These are phyloP conservation scores for Papilio polyxenes DNA, from an alignment of 1,140 invertebrate genomes.

Conservation along the genomic window DNA sequence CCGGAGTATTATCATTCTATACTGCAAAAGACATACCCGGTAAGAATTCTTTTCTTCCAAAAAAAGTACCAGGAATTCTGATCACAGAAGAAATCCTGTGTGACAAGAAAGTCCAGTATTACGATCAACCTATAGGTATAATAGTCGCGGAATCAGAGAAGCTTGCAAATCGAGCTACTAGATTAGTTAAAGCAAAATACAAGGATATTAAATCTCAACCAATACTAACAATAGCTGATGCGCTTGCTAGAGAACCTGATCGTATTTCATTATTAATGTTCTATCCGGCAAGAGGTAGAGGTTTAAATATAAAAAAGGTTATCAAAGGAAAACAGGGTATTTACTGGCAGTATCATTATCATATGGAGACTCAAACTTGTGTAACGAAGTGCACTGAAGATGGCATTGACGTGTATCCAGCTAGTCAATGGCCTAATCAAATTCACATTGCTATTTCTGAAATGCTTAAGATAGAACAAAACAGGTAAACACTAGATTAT, in stretches of 20 bases:
- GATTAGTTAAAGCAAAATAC: constrained; percentile 86
- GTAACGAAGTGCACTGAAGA: constrained; percentile 83
- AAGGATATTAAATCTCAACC: constrained; percentile 56
- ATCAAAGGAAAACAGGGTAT: constrained; percentile 72
- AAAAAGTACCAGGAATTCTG: constrained; percentile 79
- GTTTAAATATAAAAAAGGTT: constrained; percentile 67
- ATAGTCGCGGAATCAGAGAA: constrained; percentile 85
- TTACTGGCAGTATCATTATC: constrained; percentile 82
- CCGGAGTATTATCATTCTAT: constrained; percentile 87
- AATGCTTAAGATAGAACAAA: constrained; percentile 74
- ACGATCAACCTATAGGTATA: constrained; percentile 88
- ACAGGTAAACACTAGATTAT: constrained; percentile 48
- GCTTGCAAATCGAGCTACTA: constrained; percentile 84
- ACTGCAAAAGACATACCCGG: constrained; percentile 90
- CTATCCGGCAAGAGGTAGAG: constrained; percentile 55
- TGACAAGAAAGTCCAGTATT: constrained; percentile 80
- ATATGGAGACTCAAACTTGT: constrained; percentile 84
- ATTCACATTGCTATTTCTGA: constrained; percentile 82
- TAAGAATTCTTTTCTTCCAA: constrained; percentile 81
- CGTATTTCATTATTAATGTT: constrained; percentile 46
- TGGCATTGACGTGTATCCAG: constrained; percentile 81
- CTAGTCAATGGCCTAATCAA: constrained; percentile 84
- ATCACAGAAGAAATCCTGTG: constrained; percentile 82
- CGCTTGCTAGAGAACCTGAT: constrained; percentile 76
- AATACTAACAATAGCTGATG: constrained; percentile 83